Base-by-base conservation (phyloP, 2,888 invertebrate genomes). In the Mythimna ferrago region DNA sequence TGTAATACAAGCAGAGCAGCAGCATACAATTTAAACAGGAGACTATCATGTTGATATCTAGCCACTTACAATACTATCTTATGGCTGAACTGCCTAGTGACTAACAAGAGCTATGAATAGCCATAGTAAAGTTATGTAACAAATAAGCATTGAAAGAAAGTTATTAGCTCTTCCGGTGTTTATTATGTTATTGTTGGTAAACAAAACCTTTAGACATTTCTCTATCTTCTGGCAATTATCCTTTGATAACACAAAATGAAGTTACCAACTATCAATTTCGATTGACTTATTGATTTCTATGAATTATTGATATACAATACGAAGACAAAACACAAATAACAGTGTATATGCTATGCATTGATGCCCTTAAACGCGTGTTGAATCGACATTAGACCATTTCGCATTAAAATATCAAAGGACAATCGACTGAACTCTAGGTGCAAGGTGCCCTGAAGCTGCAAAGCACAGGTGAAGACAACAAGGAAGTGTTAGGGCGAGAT, bases 271-370 rank as follows among this genome's bases (percentile, higher is more conserved):
- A 73, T 7, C 5, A 21, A 44, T 35, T 60, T n/a, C 21, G 14
- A 41, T 80, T 19, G 54, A 51, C 21, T 41, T 61, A 61, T 56
- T 56, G 80, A 73, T 62, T 74, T 72, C 14, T 16, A 26, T 35
- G 19, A 51, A 61, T 51, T 38, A 75, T 41, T 75, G 61, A 80
- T 73, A 35, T 73, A 41, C 41, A 80, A 21, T 70, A 19, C 26
- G 48, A 26, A 32, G n/a, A 32, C 51, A 80, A 73, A 73, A 21
- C 54, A 41, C 32, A 73, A 74, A 73, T 41, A 67, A 61, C n/a
- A 71, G 11, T 41, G 71, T 9, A 51, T 41, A 38, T 32, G 19
- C 2, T 57, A 21, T 11, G 38, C 10, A 48, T 58, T n/a, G 6
- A 16, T 3, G n/a, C 58, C 41, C 2, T 21, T 26, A 6, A 11